Conservation (phyloP, 2,888 invertebrate species). For the Athalia circularis region DNA sequence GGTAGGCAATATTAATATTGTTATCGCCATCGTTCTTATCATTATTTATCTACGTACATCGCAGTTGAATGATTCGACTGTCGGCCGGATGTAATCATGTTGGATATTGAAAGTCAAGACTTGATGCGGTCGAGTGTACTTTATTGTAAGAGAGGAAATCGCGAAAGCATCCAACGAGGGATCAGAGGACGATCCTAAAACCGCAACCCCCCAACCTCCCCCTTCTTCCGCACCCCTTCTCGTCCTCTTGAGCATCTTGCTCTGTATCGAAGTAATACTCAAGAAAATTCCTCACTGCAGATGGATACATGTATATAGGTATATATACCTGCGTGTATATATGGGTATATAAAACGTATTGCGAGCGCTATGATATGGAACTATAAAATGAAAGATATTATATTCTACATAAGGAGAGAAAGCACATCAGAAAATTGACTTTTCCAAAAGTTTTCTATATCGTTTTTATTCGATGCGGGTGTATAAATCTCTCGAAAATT, state of each 20-base stretch:
- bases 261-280: constrained; percentile 35
- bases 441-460: not conserved
- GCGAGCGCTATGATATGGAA: constrained; percentile 17
- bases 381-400: constrained; percentile 11
- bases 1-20: too few relatives aligned
- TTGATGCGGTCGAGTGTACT: constrained; percentile 34
- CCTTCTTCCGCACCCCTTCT: too few relatives aligned
- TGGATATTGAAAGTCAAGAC: constrained; percentile 36
- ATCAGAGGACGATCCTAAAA: constrained; percentile 27
- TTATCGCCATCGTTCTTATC: not conserved
- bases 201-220: constrained; percentile 11
- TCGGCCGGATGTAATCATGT: constrained; percentile 39
- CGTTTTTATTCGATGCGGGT: not conserved
- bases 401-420: too few relatives aligned
- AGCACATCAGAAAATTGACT: not conserved
- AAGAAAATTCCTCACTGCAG: constrained; percentile 13
- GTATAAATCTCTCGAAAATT: too few relatives aligned
- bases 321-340: too few relatives aligned
- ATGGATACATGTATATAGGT: too few relatives aligned
- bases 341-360: not conserved
- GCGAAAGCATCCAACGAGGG: constrained; percentile 19
- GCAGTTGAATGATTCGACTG: constrained; percentile 35
- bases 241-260: too few relatives aligned
- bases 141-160: constrained; percentile 36
- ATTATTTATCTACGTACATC: not conserved